phyloP scores from a whole-genome alignment of 2,113 vertebrate species.

The Petroica traversi region DNA sequence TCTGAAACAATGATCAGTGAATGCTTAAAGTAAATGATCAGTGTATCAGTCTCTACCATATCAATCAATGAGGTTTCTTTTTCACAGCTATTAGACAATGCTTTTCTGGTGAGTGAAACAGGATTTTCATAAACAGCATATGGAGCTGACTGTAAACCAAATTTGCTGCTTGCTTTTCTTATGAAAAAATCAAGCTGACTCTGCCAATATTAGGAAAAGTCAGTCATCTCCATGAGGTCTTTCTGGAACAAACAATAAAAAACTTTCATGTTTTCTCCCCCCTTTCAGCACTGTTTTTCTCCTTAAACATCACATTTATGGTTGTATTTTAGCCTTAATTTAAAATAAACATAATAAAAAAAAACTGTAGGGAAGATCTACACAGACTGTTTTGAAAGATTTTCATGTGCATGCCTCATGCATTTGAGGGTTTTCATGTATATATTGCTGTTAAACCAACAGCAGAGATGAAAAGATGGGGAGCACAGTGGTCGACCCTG shows the following conservation, averaged over 20 bases:
- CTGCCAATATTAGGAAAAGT: conserved; percentile 10
- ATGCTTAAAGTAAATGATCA: not conserved
- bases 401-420: accelerated
- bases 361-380: not conserved
- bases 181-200: not conserved
- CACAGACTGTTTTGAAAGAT: not conserved
- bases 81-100: conserved; percentile 5
- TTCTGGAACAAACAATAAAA: not conserved
- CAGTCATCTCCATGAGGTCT: not conserved
- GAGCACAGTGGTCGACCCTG: accelerated
- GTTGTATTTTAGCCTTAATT: not conserved
- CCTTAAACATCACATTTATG: not conserved
- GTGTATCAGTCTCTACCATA: not conserved
- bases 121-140: not conserved
- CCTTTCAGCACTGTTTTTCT: not conserved
- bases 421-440: not conserved
- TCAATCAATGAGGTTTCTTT: conserved; percentile 20
- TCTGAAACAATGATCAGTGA: not conserved
- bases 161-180: not conserved
- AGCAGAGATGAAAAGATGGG: not conserved
- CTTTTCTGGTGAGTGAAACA: not conserved
- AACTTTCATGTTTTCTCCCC: not conserved
- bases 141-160: not conserved
- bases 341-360: not conserved
- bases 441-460: not conserved